Base-by-base conservation (phyloP, 2,113 vertebrate genomes). In the Synchiropus splendidus region DNA sequence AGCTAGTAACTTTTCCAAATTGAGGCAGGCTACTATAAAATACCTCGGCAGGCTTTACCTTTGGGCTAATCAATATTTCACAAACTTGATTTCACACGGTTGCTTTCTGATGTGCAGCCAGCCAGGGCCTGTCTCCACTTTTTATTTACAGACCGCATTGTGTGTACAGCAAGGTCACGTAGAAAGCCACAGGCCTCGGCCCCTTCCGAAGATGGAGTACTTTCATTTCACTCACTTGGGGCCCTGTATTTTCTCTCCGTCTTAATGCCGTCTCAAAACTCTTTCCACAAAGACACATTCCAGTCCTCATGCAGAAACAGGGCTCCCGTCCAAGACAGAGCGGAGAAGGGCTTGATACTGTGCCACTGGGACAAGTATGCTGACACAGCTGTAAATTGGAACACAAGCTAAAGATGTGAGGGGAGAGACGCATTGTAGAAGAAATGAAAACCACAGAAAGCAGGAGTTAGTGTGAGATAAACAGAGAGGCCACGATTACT, bases 211-310 rank as follows among this genome's bases (percentile, higher is more conserved):
- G 73, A 83, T 74, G 57, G 67, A 83, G 67, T 61, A 54, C 73
- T 77, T 81, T 83, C 70, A 79, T 80, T 82, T 78, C 57, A 64
- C 45, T 67, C 54, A 75, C 74, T 73, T 38, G 59, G 67, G 72
- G 72, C 70, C 64, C 72, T 58, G 53, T 80, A 78, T 74, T 72
- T 79, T 77, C 66, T 70, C 61, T 56, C 59, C 58, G 52, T 74
- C 77, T 80, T 82, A 82, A 79, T 79, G 72, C 74, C 63, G 65
- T 75, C 54, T 67, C 60, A 54, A 43, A 70, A 62, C 52, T 45
- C 58, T 63, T 74, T 72, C 64, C 70, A 73, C 61, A 76, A 75
- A 77, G 75, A 77, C 58, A 70, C 70, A 74, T 72, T 74, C 70
- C 65, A 76, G 59, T 65, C 63, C 69, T 65, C 64, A 43, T 53